Evolutionary conservation across 1,140 invertebrate species (phyloP).

Genomic region (Fopius arisanus): DNA sequence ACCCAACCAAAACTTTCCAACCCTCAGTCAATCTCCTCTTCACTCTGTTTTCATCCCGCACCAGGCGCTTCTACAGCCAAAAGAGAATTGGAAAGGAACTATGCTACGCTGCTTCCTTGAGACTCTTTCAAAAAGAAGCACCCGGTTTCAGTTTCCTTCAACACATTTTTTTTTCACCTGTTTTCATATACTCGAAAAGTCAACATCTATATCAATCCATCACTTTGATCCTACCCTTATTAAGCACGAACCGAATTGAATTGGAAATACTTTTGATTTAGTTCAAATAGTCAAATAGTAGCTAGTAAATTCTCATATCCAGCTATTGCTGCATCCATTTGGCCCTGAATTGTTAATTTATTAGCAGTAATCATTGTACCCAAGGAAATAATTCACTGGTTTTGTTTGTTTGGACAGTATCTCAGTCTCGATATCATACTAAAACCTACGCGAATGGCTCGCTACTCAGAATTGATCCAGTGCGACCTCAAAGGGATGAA

Average conservation of each 20-base stretch:
- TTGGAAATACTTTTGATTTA: too few species aligned
- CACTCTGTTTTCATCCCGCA: constrained; percentile 10
- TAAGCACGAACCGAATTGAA: too few species aligned
- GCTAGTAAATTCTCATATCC: too few species aligned
- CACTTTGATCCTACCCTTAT: too few species aligned
- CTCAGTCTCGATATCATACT: constrained; percentile 78
- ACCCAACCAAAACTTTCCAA: neutral
- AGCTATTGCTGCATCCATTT: too few species aligned
- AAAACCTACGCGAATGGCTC: constrained; percentile 76
- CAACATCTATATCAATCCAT: too few species aligned
- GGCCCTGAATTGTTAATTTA: too few species aligned
- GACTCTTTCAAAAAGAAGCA: neutral
- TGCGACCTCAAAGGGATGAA: constrained; percentile 82
- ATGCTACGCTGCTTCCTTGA: constrained; percentile 21
- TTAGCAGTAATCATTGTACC: too few species aligned
- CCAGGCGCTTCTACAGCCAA: constrained; percentile 14
- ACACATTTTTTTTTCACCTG: neutral
- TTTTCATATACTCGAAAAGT: too few species aligned
- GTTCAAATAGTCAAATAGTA: too few species aligned
- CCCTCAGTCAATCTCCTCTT: constrained; percentile 18
- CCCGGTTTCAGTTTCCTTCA: neutral
- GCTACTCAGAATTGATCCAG: constrained; percentile 91
- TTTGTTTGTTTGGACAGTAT: constrained; percentile 57
- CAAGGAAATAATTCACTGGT: too few species aligned
- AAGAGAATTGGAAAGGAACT: constrained; percentile 30